These are phyloP conservation scores for Podargus strigoides DNA, from an alignment of 2,797 vertebrate species.

Conservation along the genomic window DNA sequence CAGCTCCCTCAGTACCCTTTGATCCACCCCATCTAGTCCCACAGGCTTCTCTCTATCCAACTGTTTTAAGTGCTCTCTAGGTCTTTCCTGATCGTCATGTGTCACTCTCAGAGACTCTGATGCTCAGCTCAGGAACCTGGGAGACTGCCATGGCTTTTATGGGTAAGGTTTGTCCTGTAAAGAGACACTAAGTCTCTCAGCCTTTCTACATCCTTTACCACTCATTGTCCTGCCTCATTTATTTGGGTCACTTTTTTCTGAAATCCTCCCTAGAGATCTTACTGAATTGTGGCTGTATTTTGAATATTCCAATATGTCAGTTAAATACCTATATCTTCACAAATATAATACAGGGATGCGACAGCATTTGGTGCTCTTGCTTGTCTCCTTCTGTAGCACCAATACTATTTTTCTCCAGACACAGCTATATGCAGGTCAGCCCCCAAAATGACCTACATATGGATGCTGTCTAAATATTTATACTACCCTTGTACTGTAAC, in stretches of 20 bases:
- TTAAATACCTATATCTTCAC: background rate
- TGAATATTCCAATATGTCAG: background rate
- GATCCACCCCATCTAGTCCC: background rate
- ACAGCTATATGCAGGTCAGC: background rate
- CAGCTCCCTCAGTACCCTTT: background rate
- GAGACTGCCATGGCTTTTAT: too few relatives aligned
- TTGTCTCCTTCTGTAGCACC: background rate
- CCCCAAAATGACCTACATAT: background rate
- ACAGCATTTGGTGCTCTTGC: background rate
- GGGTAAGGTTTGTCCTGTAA: too few relatives aligned
- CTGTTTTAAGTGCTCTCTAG: background rate
- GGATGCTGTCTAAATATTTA: background rate
- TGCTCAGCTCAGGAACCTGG: background rate
- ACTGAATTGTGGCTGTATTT: background rate
- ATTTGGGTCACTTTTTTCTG: rapidly evolving
- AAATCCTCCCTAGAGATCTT: background rate
- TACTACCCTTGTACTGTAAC: background rate
- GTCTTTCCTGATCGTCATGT: background rate
- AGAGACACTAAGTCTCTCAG: background rate
- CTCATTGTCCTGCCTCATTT: background rate
- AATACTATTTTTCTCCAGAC: background rate
- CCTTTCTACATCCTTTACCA: background rate
- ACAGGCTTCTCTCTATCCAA: background rate
- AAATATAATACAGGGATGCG: background rate
- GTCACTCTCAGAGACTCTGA: background rate